Evolutionary conservation across 2,797 vertebrate species (phyloP).

Genomic region (Pogoniulus pusillus): DNA sequence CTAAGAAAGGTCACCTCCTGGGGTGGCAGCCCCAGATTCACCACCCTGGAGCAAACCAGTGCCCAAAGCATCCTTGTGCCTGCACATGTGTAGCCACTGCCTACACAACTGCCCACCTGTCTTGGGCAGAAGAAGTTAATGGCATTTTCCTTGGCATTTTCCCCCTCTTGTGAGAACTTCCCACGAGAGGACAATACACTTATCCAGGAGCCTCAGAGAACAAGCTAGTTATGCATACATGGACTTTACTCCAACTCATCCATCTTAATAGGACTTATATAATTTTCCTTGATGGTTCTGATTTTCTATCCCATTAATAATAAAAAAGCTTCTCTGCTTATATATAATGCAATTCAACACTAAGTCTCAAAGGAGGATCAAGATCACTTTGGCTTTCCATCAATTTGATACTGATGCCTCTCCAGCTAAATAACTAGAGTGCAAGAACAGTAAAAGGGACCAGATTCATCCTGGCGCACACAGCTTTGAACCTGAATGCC

Average conservation of each 20-base stretch:
- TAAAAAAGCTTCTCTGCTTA: constrained; percentile 63
- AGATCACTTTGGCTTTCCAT: constrained; percentile 68
- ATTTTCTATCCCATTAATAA: constrained; percentile 68
- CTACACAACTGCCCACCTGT: background rate
- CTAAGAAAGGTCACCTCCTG: background rate
- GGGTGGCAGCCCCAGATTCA: background rate
- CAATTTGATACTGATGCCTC: constrained; percentile 36
- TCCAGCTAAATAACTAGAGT: background rate
- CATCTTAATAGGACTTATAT: constrained; percentile 53
- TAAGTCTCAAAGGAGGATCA: constrained; percentile 61
- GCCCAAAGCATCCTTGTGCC: background rate
- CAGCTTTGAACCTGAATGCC: background rate
- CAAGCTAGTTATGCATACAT: background rate
- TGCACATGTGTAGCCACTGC: background rate
- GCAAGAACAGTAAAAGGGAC: background rate
- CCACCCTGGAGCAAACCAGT: background rate
- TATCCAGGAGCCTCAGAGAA: background rate
- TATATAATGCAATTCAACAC: constrained; percentile 66
- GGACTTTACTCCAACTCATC: constrained; percentile 29
- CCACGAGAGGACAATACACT: background rate
- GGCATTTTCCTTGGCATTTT: background rate
- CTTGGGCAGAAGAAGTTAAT: background rate
- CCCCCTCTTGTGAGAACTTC: background rate
- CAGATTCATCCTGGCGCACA: background rate
- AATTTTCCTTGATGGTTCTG: constrained; percentile 61